phyloP scores from a whole-genome alignment of 23 tunicate genomes.

The Trididemnum miniatum region DNA sequence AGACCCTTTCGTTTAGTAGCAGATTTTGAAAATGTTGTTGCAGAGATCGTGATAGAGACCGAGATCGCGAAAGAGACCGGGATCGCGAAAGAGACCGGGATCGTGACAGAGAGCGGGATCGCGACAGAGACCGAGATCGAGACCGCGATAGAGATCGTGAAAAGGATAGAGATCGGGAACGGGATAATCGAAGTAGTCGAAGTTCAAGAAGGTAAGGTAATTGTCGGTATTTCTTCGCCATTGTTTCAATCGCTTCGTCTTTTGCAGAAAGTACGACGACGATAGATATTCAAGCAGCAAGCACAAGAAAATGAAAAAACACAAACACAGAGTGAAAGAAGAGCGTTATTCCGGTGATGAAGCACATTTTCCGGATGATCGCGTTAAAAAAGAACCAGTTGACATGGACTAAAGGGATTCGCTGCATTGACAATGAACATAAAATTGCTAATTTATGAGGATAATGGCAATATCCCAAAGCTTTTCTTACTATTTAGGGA shows the following conservation, averaged over 20 bases:
- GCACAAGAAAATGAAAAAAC: slow-evolving; percentile 76
- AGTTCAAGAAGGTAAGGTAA: slow-evolving; percentile 47
- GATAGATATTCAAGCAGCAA: slow-evolving; percentile 53
- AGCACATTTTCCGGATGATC: neutral
- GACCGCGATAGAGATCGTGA: slow-evolving; percentile 47
- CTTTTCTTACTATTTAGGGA: no score
- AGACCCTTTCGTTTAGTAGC: no score
- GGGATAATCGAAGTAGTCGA: slow-evolving; percentile 55
- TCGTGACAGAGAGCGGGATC: slow-evolving; percentile 65
- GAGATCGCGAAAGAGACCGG: slow-evolving; percentile 50
- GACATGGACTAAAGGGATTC: neutral
- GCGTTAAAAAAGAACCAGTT: neutral
- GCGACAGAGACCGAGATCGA: slow-evolving; percentile 31
- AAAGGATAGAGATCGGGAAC: slow-evolving; percentile 33
- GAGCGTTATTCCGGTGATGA: slow-evolving; percentile 8
- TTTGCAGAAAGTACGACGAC: slow-evolving; percentile 55
- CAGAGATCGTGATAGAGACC: slow-evolving; percentile 19
- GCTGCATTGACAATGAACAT: neutral
- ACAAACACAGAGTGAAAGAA: slow-evolving; percentile 62
- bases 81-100: slow-evolving; percentile 65
- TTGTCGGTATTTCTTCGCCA: neutral
- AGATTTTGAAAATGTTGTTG: no score
- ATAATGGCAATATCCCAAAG: no score
- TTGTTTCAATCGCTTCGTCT: no score
- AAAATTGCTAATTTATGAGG: no score